Conservation (phyloP, 2,888 invertebrate species). For the Dolichomitus sp. region DNA sequence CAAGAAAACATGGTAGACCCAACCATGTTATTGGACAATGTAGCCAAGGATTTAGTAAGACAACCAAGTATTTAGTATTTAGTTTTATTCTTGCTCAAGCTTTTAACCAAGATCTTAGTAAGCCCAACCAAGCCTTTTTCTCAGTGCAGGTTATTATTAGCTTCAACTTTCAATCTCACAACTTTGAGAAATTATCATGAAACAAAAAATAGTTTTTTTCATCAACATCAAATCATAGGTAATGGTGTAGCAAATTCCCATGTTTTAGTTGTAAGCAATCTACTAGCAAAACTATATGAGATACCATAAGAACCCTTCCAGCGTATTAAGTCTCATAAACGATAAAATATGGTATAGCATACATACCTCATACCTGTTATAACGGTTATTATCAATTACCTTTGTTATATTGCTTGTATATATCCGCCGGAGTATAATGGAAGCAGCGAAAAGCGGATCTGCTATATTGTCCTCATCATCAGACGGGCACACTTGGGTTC, state of each 20-base stretch:
- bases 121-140: too few species aligned
- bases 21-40: too few species aligned
- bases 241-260: too few species aligned
- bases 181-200: too few species aligned
- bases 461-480: slow-evolving; percentile 24
- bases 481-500: slow-evolving; percentile 38
- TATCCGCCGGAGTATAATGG: slow-evolving; percentile 15
- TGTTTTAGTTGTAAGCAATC: background rate
- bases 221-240: too few species aligned
- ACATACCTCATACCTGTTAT: background rate
- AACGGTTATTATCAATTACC: slow-evolving; percentile 55
- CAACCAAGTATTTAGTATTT: too few species aligned
- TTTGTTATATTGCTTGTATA: slow-evolving; percentile 41
- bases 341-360: background rate
- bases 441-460: background rate
- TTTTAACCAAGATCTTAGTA: too few species aligned
- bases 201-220: too few species aligned
- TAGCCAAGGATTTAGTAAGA: too few species aligned
- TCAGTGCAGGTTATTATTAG: background rate
- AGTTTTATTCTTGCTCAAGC: too few species aligned
- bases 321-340: background rate
- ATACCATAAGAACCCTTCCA: background rate
- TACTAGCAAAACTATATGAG: background rate
- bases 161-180: background rate
- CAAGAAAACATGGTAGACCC: too few species aligned